These are phyloP conservation scores for Amia ocellicauda DNA, from an alignment of 2,113 vertebrate species.

Conservation along the genomic window DNA sequence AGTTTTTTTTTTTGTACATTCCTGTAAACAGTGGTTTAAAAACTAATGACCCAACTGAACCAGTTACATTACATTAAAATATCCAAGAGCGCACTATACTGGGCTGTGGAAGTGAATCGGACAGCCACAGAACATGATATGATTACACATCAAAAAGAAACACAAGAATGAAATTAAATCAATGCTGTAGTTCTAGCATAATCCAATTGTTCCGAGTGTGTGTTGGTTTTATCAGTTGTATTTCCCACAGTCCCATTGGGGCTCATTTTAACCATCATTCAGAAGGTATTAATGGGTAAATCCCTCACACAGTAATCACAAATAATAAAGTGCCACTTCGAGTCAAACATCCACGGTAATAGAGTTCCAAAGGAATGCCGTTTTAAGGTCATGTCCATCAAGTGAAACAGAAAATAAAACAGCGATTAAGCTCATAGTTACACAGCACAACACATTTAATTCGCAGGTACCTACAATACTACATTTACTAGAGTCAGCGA, in stretches of 20 bases:
- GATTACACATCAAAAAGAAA: conserved; percentile 46
- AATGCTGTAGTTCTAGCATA: conserved; percentile 26
- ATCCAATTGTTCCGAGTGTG: conserved; percentile 19
- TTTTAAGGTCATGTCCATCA: conserved; percentile 46
- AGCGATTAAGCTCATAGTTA: conserved; percentile 38
- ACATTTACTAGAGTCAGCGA: conserved; percentile 52
- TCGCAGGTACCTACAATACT: conserved; percentile 37
- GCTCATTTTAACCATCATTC: neutral
- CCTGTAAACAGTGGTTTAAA: conserved; percentile 21
- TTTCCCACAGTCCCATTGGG: neutral
- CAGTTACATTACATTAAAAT: conserved; percentile 14
- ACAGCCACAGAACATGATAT: conserved; percentile 6
- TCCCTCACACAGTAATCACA: conserved; percentile 17
- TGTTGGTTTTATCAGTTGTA: conserved; percentile 28
- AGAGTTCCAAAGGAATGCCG: conserved; percentile 40
- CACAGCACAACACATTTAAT: conserved; percentile 46
- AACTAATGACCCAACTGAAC: neutral
- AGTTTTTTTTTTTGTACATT: conserved; percentile 18
- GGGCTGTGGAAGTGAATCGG: neutral
- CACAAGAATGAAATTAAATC: conserved; percentile 29
- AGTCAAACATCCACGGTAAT: conserved; percentile 51
- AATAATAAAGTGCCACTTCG: conserved; percentile 46
- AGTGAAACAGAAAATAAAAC: conserved; percentile 31
- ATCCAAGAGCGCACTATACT: neutral
- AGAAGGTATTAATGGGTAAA: neutral